Base-by-base conservation (phyloP, 2,888 invertebrate genomes). In the Muschampia plurimacula region DNA sequence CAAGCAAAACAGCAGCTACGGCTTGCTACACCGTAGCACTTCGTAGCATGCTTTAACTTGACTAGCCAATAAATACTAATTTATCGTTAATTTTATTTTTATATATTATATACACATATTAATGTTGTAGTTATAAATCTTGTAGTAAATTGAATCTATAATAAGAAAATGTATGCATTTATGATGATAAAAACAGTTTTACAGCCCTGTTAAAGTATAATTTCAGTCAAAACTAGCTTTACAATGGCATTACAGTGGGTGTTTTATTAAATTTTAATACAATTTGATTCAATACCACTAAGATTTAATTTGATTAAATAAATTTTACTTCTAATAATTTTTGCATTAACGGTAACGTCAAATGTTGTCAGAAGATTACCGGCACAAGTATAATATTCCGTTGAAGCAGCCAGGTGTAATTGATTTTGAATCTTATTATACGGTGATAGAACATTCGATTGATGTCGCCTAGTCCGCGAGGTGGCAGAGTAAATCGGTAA, bases 341-440 rank as follows among this genome's bases (percentile, higher is more conserved):
- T 83, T 84, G 84, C 85, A 87, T 84, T 86, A 84, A 86, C 86
- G 84, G 78, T 77, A 82, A 77, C 75, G 77, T 81, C 78, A 77
- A 80, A 74, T 75, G 77, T 76, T 82, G 78, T 80, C 79, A 80
- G 75, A 59, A 67, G 64, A 74, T 74, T 72, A 52, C 73, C 64
- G 39, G 65, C 69, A 49, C 70, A 78, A 74, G 63, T 74, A 74
- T 69, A 72, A 28, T 76, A 75, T 83, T 74, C 82, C 2, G 75
- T 36, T 32, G 44, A 13, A 7, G 7, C 72, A 74, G 4, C 10
- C 3, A 39, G 9, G 44, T 68, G 9, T 36, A 15, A 69, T 67
- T 68, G 10, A 85, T 73, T 82, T 67, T 84, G 77, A 69, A 62
- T 77, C 77, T 78, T 87, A 79, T 67, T 28, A 41, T 71, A 2